Base-by-base conservation (phyloP, 1,140 invertebrate genomes). In the Cyphomyrmex costatus region DNA sequence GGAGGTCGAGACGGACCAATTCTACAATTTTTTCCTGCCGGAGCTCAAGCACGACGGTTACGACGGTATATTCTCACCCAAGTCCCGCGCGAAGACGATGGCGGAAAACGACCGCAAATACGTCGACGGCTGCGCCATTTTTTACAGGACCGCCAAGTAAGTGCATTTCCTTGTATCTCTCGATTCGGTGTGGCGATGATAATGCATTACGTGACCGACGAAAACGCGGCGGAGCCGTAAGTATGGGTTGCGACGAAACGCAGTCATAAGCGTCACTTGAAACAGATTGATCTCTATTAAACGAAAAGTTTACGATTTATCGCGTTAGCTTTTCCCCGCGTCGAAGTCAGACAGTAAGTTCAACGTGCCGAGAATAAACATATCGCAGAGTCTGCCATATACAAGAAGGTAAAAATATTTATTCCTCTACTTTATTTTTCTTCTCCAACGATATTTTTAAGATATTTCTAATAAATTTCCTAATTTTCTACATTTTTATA, bases 1-100 rank as follows among this genome's bases (percentile, higher is more conserved):
- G 97, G 99, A 99, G 96, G 99, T 99, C 36, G 99, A 99, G 95
- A 99, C 99, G 82, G 99, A 99, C 94, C 99, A 99, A 96, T 99
- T 99, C 95, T 98, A 99, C 95, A 98, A 98, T 93, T 99, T 98
- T 94, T 99, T 99, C 95, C 95, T 98, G 89, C 99, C 99, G 0
- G 98, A 99, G 94, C 95, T 99, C 24, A 98, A 99, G 92, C 96
- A 97, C 79, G 98, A 99, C 89, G 98, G 98, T 19, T 99, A 99
- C 94, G 97, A 98, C 89, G 99, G 99, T n/a, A 99, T 99, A 85
- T 99, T 99, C 95, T 99, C 98, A 36, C 98, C 99, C 0, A 99
- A 99, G 95, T 99, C 99, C 1, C 96, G 99, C 87, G 99, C 99
- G 2, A 99, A 99, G 94, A 99, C 99, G 53, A 99, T 99, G 99